Percentiles rank a stretch among this genome's conserved stretches.
Evolutionary conservation across 2,888 invertebrate genomes (phyloP).

Genomic region (Pilophorus perplexus): DNA sequence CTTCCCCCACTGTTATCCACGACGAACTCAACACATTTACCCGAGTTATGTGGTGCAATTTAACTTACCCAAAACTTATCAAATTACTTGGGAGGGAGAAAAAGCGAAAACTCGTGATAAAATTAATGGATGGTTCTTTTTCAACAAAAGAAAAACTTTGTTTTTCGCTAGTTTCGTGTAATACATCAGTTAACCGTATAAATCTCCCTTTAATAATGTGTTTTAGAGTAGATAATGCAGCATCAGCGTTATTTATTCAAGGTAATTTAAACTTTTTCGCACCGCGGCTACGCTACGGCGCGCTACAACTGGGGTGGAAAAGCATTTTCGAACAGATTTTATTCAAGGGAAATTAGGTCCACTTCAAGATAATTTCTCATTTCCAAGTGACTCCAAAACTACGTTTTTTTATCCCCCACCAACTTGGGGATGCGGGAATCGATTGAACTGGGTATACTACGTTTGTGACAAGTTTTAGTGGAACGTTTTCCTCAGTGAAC

Average conservation of each 20-base stretch:
- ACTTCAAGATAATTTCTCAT: too few species aligned
- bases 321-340: slow-evolving; percentile 1
- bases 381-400: neutral
- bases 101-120: slow-evolving; percentile 28
- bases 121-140: slow-evolving; percentile 40
- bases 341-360: neutral
- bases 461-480: too few species aligned
- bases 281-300: slow-evolving; percentile 4
- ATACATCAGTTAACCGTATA: slow-evolving; percentile 37
- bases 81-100: slow-evolving; percentile 35
- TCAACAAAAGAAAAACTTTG: slow-evolving; percentile 34
- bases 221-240: slow-evolving; percentile 29
- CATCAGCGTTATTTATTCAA: slow-evolving; percentile 35
- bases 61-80: slow-evolving; percentile 41
- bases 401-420: too few species aligned
- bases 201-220: slow-evolving; percentile 34
- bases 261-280: slow-evolving; percentile 37
- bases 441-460: too few species aligned
- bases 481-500: too few species aligned
- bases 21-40: slow-evolving; percentile 40
- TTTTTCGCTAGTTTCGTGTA: slow-evolving; percentile 34
- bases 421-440: too few species aligned
- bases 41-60: slow-evolving; percentile 41
- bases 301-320: neutral
- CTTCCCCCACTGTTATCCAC: slow-evolving; percentile 4